Percentiles rank a stretch among this genome's conserved stretches.
Evolutionary conservation across 1,140 invertebrate genomes (phyloP).

Genomic region (Ylistrum balloti): DNA sequence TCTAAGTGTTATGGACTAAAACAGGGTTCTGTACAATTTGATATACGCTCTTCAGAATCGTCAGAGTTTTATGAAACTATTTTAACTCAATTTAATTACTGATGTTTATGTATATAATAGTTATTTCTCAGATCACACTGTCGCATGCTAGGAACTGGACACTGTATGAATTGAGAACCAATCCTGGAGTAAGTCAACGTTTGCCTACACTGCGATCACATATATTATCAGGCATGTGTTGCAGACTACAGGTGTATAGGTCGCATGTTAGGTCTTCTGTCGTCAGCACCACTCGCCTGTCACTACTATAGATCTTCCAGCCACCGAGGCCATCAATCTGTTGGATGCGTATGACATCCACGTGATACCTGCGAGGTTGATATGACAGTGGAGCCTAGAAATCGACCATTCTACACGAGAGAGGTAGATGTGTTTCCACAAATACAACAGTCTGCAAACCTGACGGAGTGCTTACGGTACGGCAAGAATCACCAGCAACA

Average conservation of each 20-base stretch:
- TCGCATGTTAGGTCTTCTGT: not conserved
- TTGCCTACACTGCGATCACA: not conserved
- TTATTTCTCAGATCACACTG: no score
- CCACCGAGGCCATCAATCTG: not conserved
- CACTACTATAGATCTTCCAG: not conserved
- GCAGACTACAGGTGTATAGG: not conserved
- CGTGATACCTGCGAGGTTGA: not conserved
- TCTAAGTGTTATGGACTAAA: no score
- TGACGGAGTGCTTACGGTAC: not conserved
- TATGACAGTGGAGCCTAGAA: not conserved
- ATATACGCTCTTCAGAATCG: no score
- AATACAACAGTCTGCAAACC: not conserved
- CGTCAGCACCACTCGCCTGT: not conserved
- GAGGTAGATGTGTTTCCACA: not conserved
- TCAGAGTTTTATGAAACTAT: no score
- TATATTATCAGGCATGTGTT: not conserved
- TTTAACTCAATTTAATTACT: no score
- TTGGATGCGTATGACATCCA: not conserved
- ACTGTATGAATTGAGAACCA: no score
- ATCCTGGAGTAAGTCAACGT: not conserved
- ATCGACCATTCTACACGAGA: slow-evolving; percentile 15
- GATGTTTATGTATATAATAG: no score
- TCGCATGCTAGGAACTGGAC: no score
- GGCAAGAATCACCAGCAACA: not conserved
- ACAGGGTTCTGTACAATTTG: no score